Conservation (phyloP, 1,140 invertebrate genomes). For the Trissolcus basalis region DNA sequence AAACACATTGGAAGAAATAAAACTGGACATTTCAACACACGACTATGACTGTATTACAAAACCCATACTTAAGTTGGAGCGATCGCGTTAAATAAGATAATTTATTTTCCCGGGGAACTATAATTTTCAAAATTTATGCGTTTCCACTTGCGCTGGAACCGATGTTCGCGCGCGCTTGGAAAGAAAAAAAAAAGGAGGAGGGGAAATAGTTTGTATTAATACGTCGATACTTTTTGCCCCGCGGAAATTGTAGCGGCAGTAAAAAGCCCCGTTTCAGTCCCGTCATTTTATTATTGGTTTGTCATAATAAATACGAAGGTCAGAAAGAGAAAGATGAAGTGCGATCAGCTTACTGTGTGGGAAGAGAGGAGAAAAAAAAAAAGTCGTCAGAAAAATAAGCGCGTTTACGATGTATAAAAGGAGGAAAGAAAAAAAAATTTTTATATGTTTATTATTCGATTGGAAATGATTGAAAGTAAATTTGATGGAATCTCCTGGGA, state of each 20-base stretch:
- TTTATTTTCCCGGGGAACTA: constrained; percentile 22
- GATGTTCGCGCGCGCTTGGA: not conserved
- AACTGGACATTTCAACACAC: not conserved
- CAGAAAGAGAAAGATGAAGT: constrained; percentile 37
- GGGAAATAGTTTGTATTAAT: not conserved
- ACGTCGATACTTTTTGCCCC: no score
- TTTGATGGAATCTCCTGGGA: constrained; percentile 7
- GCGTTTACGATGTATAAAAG: not conserved
- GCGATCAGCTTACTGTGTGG: no score
- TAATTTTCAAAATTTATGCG: constrained; percentile 18
- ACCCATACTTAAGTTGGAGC: not conserved
- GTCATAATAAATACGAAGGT: constrained; percentile 49
- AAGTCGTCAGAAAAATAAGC: no score
- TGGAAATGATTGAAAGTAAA: not conserved
- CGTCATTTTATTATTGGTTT: constrained; percentile 39
- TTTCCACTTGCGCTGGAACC: not conserved
- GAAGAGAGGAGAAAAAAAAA: no score
- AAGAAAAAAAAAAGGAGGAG: not conserved
- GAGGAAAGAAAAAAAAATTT: constrained; percentile 1
- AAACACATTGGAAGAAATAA: not conserved
- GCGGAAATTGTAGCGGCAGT: no score
- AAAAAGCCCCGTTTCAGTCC: no score
- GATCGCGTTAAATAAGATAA: constrained; percentile 13
- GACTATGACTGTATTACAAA: constrained; percentile 1
- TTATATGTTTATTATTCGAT: not conserved